Percentiles rank a stretch among this genome's conserved stretches.
Evolutionary conservation across 2,113 vertebrate species (phyloP).

Genomic region (Nothocercus nigrocapillus): DNA sequence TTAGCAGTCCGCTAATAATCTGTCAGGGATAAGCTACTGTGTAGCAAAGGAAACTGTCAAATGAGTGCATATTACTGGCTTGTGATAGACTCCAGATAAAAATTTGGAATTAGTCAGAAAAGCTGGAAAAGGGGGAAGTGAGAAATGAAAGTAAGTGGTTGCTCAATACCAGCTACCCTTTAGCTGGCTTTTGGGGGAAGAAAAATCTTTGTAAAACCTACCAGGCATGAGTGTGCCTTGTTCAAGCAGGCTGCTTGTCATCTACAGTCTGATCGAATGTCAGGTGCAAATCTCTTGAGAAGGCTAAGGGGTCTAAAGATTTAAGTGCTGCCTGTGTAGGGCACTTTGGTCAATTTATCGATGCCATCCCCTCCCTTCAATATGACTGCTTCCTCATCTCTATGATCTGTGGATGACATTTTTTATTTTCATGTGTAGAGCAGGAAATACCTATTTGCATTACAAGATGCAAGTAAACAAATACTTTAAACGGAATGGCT

Average conservation of each 20-base stretch:
- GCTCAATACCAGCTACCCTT: not conserved
- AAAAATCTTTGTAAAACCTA: not conserved
- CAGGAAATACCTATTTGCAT: not conserved
- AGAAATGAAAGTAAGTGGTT: not conserved
- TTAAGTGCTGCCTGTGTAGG: fast-evolving
- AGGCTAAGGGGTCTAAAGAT: fast-evolving
- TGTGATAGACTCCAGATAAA: not conserved
- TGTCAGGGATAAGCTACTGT: not conserved
- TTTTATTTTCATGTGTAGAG: not conserved
- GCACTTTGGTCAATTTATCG: not conserved
- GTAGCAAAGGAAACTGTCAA: not conserved
- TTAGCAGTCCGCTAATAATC: not conserved
- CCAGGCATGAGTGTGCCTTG: not conserved
- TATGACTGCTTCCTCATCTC: not conserved
- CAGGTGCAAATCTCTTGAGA: not conserved
- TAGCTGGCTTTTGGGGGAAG: not conserved
- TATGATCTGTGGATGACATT: not conserved
- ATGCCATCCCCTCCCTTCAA: not conserved
- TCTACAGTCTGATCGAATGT: fast-evolving
- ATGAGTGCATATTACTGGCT: not conserved
- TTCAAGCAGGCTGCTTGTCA: not conserved
- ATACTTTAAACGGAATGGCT: not conserved
- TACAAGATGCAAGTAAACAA: not conserved
- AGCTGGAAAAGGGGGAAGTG: not conserved
- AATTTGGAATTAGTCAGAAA: not conserved